A percentile compares a stretch with the other conserved stretches of the same genome.
These are phyloP conservation scores for Urosaurus nigricauda DNA, from an alignment of 2,797 vertebrate genomes.

Conservation along the genomic window DNA sequence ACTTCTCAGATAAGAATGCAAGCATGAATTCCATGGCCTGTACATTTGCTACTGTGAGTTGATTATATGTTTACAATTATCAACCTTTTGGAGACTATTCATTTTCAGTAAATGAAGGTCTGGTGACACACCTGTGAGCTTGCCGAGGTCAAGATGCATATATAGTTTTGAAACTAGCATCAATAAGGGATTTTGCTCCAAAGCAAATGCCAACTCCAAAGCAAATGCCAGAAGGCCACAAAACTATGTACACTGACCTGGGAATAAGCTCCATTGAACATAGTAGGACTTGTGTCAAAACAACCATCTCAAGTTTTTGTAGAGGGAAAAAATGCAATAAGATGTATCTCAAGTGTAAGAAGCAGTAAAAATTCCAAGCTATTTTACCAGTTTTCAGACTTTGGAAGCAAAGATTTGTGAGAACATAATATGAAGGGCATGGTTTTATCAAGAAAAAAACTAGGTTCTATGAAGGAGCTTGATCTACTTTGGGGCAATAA, in stretches of 20 bases:
- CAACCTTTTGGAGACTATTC: neutral
- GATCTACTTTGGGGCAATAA: neutral
- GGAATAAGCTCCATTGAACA: slow-evolving; percentile 5
- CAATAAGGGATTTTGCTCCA: neutral
- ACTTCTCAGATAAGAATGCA: neutral
- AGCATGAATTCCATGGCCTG: neutral
- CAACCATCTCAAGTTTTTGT: neutral
- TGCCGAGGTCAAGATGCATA: neutral
- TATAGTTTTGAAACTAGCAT: neutral
- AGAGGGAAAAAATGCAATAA: neutral
- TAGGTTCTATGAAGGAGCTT: neutral
- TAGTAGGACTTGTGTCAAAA: neutral
- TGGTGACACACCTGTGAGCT: neutral
- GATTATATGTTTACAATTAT: neutral
- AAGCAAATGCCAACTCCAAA: neutral
- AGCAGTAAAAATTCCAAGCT: slow-evolving; percentile 10
- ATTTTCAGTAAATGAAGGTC: neutral
- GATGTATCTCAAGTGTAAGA: neutral
- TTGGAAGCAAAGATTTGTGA: neutral
- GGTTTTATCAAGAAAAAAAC: neutral
- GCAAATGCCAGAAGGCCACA: neutral
- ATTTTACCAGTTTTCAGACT: neutral
- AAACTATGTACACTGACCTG: neutral
- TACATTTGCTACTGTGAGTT: neutral
- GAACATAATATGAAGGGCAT: neutral